Evolutionary conservation across 2,113 vertebrate genomes (phyloP), one percentile per base, ranked within the genome.

Genomic region (Dicerorhinus sumatrensis): DNA sequence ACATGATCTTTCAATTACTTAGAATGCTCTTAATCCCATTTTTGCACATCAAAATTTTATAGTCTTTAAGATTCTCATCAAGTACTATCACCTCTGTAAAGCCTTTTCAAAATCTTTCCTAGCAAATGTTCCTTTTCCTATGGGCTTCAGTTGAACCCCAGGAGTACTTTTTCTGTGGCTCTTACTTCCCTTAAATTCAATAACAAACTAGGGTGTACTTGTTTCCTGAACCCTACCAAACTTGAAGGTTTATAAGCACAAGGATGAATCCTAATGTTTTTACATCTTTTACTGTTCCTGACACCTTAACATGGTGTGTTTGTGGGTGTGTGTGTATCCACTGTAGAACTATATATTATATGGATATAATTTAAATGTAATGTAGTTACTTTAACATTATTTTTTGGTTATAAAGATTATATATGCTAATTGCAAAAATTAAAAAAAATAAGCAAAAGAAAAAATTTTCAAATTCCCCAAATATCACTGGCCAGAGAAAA

Each of bases 31-130:
- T 96, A 82, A 58, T 65, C 83, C 12, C 48, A 80, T 58, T 89
- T 91, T 75, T 36, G 62, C 25, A 58, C 67, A 79, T 94, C 79
- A 69, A 5, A 91, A 65, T 89, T 81, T 73, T 65, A 65, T 29
- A 62, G 20, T 75, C 21, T 56, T 93, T 51, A 46, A 89, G 54
- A 82, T 77, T 77, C 27, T 91, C 81, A 91, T 91, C 81, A 91
- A 73, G 46, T 77, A 27, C n/a, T 7, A 27, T 87, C 63, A 76
- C 67, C 31, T 69, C 60, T 58, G 62, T 65, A 82, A 77, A 95
- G 25, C 67, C 21, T 80, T 73, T 70, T 33, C 67, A 86, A 25
- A 39, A 51, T 31, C 75, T 82, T 89, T 42, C 54, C 27, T 51
- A 54, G 31, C 8, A 56, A 85, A 83, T 62, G 8, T 14, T 46